Evolutionary conservation across 1,140 invertebrate species (phyloP).

Genomic region (Vollenhovia emeryi): DNA sequence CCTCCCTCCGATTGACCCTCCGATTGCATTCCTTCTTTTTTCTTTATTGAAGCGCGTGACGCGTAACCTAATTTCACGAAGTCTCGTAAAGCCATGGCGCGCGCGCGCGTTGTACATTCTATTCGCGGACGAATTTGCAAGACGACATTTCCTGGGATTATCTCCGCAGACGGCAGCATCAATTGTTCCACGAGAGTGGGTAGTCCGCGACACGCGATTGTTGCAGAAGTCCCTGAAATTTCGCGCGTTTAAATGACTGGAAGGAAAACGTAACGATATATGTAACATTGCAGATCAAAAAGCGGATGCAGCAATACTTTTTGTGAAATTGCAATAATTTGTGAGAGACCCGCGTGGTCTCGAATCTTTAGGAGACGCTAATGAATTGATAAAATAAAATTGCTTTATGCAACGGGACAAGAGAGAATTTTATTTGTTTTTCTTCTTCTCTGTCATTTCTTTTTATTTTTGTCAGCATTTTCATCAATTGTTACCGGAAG

Average conservation of each 20-base stretch:
- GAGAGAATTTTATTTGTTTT: not conserved
- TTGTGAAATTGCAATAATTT: not conserved
- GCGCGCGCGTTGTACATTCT: not conserved
- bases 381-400: not conserved
- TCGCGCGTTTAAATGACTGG: not conserved
- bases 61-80: slow-evolving; percentile 38
- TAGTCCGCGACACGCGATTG: slow-evolving; percentile 58
- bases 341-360: not conserved
- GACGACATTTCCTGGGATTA: slow-evolving; percentile 65
- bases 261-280: slow-evolving; percentile 10
- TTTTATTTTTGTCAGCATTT: not conserved
- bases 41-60: slow-evolving; percentile 6
- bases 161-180: slow-evolving; percentile 54
- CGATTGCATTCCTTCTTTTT: not conserved
- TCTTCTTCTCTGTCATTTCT: not conserved
- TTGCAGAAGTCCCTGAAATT: slow-evolving; percentile 43
- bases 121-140: slow-evolving; percentile 41
- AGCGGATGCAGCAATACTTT: not conserved
- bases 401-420: not conserved
- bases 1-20: not conserved
- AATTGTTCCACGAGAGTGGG: slow-evolving; percentile 65
- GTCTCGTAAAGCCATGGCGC: not conserved
- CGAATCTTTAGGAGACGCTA: not conserved
- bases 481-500: not conserved
- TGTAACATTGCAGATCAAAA: not conserved